Evolutionary conservation across 2,797 vertebrate genomes (phyloP).

Genomic region (Fratercula arctica): DNA sequence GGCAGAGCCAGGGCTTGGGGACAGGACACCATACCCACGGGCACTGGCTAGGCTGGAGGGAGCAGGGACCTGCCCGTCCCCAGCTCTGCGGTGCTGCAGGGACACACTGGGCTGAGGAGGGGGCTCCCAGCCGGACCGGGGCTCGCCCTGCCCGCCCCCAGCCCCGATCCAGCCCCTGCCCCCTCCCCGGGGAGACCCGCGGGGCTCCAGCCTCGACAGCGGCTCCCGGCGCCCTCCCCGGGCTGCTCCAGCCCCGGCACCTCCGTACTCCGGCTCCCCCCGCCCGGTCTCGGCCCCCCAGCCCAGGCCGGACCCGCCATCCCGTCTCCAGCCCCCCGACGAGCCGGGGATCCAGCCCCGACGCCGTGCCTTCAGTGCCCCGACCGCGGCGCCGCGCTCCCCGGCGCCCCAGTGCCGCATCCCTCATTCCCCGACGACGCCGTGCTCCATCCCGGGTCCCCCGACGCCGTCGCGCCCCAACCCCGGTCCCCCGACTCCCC

Average conservation of each 20-base stretch:
- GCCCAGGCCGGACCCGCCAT: not conserved
- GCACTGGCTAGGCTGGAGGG: accelerated
- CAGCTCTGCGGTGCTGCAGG: accelerated
- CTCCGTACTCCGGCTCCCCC: not conserved
- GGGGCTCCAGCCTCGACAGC: not conserved
- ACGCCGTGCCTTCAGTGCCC: not conserved
- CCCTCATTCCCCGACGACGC: not conserved
- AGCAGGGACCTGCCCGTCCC: not conserved
- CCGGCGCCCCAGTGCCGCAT: not conserved
- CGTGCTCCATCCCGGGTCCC: too few relatives aligned
- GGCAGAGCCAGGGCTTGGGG: not conserved
- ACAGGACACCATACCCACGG: accelerated
- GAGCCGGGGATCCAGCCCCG: not conserved
- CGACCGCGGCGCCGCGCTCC: not conserved
- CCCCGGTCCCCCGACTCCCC: not conserved
- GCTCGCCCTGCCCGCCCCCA: not conserved
- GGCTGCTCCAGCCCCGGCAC: not conserved
- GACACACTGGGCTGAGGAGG: accelerated
- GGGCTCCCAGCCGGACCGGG: not conserved
- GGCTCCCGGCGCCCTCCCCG: not conserved
- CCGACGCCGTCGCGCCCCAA: too few relatives aligned
- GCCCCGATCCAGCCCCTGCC: too few relatives aligned
- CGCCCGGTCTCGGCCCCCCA: not conserved
- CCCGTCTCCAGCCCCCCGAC: not conserved
- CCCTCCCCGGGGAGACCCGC: accelerated